These are phyloP conservation scores for Spondyliosoma cantharus DNA, from an alignment of 2,797 vertebrate genomes.

Conservation along the genomic window DNA sequence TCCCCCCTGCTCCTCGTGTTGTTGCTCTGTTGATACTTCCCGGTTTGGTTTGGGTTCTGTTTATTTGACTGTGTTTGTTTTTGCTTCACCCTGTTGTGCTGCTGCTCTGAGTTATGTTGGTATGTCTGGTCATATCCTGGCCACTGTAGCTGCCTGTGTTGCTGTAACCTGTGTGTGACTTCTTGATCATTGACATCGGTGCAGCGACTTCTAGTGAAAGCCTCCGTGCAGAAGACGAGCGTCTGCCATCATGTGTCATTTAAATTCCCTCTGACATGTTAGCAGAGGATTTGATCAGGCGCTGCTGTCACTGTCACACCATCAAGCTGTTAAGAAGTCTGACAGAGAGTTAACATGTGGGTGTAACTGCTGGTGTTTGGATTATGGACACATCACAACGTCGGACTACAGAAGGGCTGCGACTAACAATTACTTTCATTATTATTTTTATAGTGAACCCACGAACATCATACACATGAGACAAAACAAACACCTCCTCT, in stretches of 20 bases:
- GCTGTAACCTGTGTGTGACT: constrained; percentile 34
- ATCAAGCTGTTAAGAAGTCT: neutral
- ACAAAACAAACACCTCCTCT: no score
- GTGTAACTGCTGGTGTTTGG: neutral
- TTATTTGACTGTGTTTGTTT: constrained; percentile 59
- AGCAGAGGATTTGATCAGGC: neutral
- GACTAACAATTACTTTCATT: no score
- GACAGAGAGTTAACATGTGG: neutral
- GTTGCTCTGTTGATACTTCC: constrained; percentile 53
- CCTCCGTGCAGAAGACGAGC: neutral
- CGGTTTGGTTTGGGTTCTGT: constrained; percentile 57
- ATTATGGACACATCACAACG: neutral
- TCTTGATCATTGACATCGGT: constrained; percentile 68
- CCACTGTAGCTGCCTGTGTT: constrained; percentile 46
- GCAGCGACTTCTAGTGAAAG: constrained; percentile 23
- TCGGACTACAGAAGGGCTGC: no score
- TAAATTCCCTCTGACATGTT: neutral
- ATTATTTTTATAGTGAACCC: no score
- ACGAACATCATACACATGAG: no score
- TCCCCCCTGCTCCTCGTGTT: constrained; percentile 12
- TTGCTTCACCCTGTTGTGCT: constrained; percentile 43
- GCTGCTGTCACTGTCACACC: no score
- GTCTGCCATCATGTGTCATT: neutral
- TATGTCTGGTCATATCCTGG: constrained; percentile 62
- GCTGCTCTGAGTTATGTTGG: constrained; percentile 54